phyloP scores from a whole-genome alignment of 2,797 vertebrate species.

The Channallabes apus region DNA sequence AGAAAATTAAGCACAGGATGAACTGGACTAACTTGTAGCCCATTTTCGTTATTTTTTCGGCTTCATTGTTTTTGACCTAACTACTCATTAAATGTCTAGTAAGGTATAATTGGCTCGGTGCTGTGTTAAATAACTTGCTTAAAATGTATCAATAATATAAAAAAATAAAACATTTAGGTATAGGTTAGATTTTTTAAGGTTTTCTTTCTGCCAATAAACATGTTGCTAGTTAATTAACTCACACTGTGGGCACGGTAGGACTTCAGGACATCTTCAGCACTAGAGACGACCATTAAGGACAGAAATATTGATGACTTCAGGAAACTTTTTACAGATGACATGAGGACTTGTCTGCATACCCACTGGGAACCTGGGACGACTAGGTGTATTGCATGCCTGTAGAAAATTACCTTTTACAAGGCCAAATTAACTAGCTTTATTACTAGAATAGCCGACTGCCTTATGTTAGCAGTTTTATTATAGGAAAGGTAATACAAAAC shows the following conservation, averaged over 20 bases:
- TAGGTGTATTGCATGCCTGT: background rate
- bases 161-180: too few relatives aligned
- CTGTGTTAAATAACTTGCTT: background rate
- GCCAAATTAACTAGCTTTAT: background rate
- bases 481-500: background rate
- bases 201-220: constrained; percentile 1
- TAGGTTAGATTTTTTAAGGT: too few relatives aligned
- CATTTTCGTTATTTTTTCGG: background rate
- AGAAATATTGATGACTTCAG: too few relatives aligned
- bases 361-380: too few relatives aligned
- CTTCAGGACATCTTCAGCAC: too few relatives aligned
- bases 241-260: too few relatives aligned
- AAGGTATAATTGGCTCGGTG: background rate
- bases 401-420: background rate
- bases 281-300: too few relatives aligned
- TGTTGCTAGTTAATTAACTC: background rate
- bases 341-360: too few relatives aligned
- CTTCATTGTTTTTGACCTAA: background rate
- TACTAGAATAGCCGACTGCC: background rate
- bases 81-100: background rate
- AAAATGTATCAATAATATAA: background rate
- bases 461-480: background rate
- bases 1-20: background rate
- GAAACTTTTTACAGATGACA: too few relatives aligned
- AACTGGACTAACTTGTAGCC: background rate